Base-by-base conservation (phyloP, 2,888 invertebrate species). In the Matsumyia berberina region DNA sequence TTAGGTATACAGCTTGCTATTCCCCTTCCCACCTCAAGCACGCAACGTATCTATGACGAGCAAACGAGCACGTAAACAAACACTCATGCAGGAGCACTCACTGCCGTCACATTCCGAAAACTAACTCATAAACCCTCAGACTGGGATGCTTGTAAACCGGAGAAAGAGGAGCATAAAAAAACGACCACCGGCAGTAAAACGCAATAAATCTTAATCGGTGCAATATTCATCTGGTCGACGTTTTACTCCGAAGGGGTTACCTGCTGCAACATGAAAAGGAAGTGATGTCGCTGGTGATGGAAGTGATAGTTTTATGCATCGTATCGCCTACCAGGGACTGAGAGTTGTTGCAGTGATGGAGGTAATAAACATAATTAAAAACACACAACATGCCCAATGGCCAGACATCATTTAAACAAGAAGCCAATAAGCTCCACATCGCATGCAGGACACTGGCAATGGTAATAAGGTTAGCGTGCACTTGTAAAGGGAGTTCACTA, bases 121-220 rank as follows among this genome's bases (percentile, higher is more conserved):
- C 33, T 9, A 64, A 49, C 42, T 42, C 69, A 64, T 57, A 69
- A 74, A 66, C 35, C 4, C 24, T 24, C 42, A n/a, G 19, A 29
- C 5, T 57, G 66, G 19, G 42, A 49, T 57, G 49, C 51, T 51
- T 33, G 42, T 12, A 46, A 33, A n/a, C 33, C 12, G 49, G 8
- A 39, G 24, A 29, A 62, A 31, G 15, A 58, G 8, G 24, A 24
- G 29, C 53, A 57, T 17, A 58, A 58, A 67, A 55, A 39, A 42
- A 44, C 35, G 19, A 69, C 60, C 29, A 35, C 44, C 12, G 44
- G 37, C 49, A 70, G 76, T 76, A 66, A 80, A 60, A 39, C 39
- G 80, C 17, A 57, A 76, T 80, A 85, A 85, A 85, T 80, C 70
- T 80, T 80, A 80, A 85, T 85, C 76, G 80, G 39, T 66, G 60